Conservation (phyloP, 1,140 invertebrate species). For the Cherax destructor region DNA sequence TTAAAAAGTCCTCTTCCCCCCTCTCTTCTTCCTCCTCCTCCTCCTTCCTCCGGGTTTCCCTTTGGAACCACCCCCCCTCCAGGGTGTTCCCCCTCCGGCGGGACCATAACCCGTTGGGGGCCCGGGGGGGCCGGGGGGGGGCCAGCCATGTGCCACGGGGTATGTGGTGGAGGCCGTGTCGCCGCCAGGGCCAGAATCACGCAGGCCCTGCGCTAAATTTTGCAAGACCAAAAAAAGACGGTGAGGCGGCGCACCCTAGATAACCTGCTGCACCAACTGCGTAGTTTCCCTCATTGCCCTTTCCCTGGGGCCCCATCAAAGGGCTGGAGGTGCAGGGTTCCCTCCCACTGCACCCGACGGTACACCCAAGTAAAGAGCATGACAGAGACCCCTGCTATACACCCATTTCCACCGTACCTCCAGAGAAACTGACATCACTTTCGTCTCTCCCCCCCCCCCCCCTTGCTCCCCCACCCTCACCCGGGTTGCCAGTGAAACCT, state of each 20-base stretch:
- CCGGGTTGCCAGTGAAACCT: background rate
- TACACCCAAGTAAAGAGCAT: background rate
- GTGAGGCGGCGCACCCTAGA: slow-evolving; percentile 20
- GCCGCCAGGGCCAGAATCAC: background rate
- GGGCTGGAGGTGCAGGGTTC: background rate
- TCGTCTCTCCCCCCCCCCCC: background rate
- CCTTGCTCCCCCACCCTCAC: background rate
- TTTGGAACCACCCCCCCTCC: background rate
- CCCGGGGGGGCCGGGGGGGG: slow-evolving; percentile 72
- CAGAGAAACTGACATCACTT: slow-evolving; percentile 1
- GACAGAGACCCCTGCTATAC: background rate
- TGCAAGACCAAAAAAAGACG: slow-evolving; percentile 36
- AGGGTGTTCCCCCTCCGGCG: slow-evolving; percentile 26
- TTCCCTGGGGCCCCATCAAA: slow-evolving; percentile 30
- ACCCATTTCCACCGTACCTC: background rate
- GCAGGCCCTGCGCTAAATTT: slow-evolving; percentile 22
- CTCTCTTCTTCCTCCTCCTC: slow-evolving; percentile 72
- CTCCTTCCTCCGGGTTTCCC: too few species aligned
- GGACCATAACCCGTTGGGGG: slow-evolving; percentile 67
- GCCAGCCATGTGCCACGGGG: slow-evolving; percentile 66
- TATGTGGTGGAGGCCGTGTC: background rate
- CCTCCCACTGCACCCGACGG: too few species aligned
- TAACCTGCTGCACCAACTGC: slow-evolving; percentile 36
- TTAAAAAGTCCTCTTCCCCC: slow-evolving; percentile 22
- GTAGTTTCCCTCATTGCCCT: slow-evolving; percentile 57